phyloP scores from a whole-genome alignment of 2,888 invertebrate genomes.

The Fragum fragum region DNA sequence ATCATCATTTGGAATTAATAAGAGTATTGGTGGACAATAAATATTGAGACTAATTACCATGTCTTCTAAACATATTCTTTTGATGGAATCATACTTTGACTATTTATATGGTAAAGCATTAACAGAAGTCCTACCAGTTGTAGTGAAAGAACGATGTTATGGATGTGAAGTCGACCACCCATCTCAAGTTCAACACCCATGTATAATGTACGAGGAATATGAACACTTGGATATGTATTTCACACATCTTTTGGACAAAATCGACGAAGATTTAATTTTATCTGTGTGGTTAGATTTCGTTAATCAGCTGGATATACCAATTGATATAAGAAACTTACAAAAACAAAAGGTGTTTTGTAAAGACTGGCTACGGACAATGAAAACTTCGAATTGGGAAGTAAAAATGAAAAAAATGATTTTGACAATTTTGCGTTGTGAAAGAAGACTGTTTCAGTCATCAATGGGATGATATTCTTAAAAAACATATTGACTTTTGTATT shows the following conservation, averaged over 20 bases:
- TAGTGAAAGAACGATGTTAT: constrained; percentile 24
- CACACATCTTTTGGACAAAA: constrained; percentile 23
- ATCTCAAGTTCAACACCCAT: constrained; percentile 41
- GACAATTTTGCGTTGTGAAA: too few relatives aligned
- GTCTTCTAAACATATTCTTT: neutral
- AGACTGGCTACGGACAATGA: constrained; percentile 40
- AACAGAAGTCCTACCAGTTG: neutral
- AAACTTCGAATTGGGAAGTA: constrained; percentile 36
- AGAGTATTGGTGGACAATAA: too few relatives aligned
- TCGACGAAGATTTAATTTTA: constrained; percentile 33
- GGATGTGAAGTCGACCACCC: constrained; percentile 39
- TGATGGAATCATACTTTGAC: constrained; percentile 35
- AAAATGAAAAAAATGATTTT: constrained; percentile 37
- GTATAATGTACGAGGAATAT: constrained; percentile 20
- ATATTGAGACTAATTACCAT: neutral
- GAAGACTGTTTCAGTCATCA: too few relatives aligned
- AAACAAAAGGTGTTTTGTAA: constrained; percentile 31
- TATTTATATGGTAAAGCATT: constrained; percentile 44
- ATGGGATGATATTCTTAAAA: constrained; percentile 3
- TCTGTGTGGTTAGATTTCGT: constrained; percentile 31
- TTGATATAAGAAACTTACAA: constrained; percentile 22
- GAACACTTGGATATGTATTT: constrained; percentile 40
- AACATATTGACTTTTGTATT: too few relatives aligned
- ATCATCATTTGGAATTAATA: too few relatives aligned
- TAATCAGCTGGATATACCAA: constrained; percentile 22